These are phyloP conservation scores for Burhinus oedicnemus DNA, from an alignment of 2,113 vertebrate species.

Conservation along the genomic window DNA sequence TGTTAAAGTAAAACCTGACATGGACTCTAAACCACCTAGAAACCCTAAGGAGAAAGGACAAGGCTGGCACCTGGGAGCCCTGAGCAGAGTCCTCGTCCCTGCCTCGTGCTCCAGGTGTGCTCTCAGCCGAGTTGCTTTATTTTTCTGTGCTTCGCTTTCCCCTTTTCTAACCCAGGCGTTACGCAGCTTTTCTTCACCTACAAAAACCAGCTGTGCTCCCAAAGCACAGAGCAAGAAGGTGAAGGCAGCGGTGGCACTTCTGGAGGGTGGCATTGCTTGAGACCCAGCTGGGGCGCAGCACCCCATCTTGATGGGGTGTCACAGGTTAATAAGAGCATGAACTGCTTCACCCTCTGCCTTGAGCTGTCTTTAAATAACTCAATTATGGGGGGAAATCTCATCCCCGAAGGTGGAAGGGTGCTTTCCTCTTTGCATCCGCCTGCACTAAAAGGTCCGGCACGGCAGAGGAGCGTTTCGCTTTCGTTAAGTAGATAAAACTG, in stretches of 20 bases:
- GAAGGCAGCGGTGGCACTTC: neutral
- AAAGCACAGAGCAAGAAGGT: fast-evolving
- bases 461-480: neutral
- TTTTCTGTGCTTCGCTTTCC: neutral
- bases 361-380: neutral
- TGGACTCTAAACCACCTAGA: neutral
- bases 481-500: neutral
- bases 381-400: fast-evolving
- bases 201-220: neutral
- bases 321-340: fast-evolving
- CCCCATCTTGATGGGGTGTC: fast-evolving
- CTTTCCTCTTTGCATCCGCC: neutral
- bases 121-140: fast-evolving
- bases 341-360: neutral
- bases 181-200: neutral
- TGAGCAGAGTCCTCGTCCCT: neutral
- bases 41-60: neutral
- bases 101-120: fast-evolving
- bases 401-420: neutral
- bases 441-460: neutral
- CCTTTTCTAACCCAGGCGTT: neutral
- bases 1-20: neutral
- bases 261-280: neutral
- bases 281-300: fast-evolving
- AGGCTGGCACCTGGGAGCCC: neutral